These are phyloP conservation scores for Porites cylindrica DNA, from an alignment of 92 coral and sea anemone genomes.

Conservation along the genomic window DNA sequence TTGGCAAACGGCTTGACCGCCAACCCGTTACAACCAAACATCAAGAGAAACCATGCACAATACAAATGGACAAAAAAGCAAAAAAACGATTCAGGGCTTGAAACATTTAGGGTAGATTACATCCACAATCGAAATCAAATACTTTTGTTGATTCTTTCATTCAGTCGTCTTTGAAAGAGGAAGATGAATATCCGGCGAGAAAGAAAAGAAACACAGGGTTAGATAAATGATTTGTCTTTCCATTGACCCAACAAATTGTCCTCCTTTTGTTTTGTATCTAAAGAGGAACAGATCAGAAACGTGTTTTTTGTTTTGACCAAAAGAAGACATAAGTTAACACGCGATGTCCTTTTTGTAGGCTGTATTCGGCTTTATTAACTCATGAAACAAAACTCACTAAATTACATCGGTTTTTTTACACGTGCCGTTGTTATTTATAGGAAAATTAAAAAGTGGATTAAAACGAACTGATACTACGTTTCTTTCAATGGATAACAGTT, in stretches of 20 bases:
- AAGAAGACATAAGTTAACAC: conserved; percentile 40
- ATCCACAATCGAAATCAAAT: conserved; percentile 26
- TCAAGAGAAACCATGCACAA: not conserved
- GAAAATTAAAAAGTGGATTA: conserved; percentile 1
- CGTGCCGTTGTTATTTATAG: conserved; percentile 34
- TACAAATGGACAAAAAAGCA: not conserved
- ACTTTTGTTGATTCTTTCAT: conserved; percentile 13
- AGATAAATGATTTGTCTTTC: conserved; percentile 17
- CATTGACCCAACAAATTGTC: conserved; percentile 31
- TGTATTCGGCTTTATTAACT: not conserved
- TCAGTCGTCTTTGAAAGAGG: not conserved
- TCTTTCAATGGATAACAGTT: not conserved
- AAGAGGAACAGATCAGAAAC: conserved; percentile 44
- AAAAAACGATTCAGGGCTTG: not conserved
- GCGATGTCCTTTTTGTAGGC: conserved; percentile 59
- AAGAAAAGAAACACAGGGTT: conserved; percentile 21
- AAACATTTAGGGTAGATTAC: conserved; percentile 16
- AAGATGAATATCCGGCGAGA: conserved; percentile 5
- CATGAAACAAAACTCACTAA: conserved; percentile 19
- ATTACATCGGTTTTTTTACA: conserved; percentile 13
- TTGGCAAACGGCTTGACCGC: not conserved
- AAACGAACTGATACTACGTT: not conserved
- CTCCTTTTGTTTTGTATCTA: conserved; percentile 41
- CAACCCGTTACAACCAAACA: not conserved
- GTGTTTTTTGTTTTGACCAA: conserved; percentile 54